Base-by-base conservation (phyloP, 2,113 vertebrate species). In the Morone chrysops region DNA sequence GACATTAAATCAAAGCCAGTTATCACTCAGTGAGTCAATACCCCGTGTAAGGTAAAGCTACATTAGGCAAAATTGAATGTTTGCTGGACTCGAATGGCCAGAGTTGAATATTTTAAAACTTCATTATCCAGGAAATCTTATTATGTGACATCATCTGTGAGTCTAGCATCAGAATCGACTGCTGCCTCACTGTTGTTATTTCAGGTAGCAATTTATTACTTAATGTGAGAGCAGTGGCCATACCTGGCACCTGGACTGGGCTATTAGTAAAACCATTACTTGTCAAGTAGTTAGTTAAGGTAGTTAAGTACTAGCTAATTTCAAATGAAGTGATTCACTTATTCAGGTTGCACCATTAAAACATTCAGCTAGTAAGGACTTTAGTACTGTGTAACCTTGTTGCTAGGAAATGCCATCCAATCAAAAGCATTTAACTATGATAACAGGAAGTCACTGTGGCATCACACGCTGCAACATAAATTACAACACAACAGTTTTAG, bases 1-100 rank as follows among this genome's bases (percentile, higher is more conserved):
- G 50, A 73, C 31, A 63, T 16, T 38, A 36, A 84, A 82, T 81
- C 68, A 75, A 78, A 83, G 63, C 22, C 50, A 54, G 41, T 31
- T 25, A 40, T 62, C 54, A 59, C 4, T 57, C 81, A 38, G 71
- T 53, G n/a, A 85, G 66, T 60, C 70, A 56, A 61, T 16, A 59
- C 8, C 4, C 6, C 20, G 16, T 17, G 31, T 6, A 48, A 78
- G 62, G 70, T 38, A 82, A 75, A 81, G 20, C 57, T 77, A 41
- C 75, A 80, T 62, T 14, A 83, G 81, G 60, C 36, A 66, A 11
- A n/a, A 65, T 5, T 75, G 51, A 38, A 62, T 14, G 45, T 70
- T 43, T 68, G 43, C 53, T 69, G 36, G 20, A 47, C n/a, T 77
- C 25, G 62, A 48, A 79, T 20, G 57, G 69, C 22, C 70, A 13